phyloP scores from a whole-genome alignment of 2,888 invertebrate genomes.

The Diadegma fenestrale region DNA sequence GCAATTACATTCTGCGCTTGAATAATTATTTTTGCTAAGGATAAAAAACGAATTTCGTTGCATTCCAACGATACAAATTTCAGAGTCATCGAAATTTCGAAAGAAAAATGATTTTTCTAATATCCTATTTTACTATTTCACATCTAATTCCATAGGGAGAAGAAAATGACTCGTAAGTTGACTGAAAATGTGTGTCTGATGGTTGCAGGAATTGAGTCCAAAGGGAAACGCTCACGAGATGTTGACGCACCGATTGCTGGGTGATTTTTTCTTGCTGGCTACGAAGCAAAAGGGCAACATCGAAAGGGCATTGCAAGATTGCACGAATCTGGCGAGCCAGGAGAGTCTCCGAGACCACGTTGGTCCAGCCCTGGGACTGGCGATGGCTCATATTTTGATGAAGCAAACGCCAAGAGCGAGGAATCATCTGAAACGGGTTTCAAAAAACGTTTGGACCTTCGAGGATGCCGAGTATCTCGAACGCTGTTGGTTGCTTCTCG shows the following conservation, averaged over 20 bases:
- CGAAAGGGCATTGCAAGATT: conserved; percentile 93
- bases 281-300: conserved; percentile 93
- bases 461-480: conserved; percentile 98
- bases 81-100: too few species aligned
- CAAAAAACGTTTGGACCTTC: conserved; percentile 95
- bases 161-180: background rate
- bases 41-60: too few species aligned
- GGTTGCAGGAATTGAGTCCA: conserved; percentile 89
- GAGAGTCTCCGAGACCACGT: conserved; percentile 92
- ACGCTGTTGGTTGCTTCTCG: conserved; percentile 97
- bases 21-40: too few species aligned
- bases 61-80: too few species aligned
- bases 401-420: conserved; percentile 97
- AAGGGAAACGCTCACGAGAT: conserved; percentile 88
- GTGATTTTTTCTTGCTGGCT: conserved; percentile 93
- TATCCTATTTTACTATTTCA: background rate
- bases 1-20: too few species aligned
- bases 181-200: background rate
- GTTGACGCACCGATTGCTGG: conserved; percentile 89
- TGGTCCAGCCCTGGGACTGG: conserved; percentile 94
- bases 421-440: conserved; percentile 95
- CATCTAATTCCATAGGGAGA: background rate
- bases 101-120: background rate
- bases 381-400: conserved; percentile 93
- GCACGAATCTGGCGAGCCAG: conserved; percentile 90